A percentile compares a stretch with the other conserved stretches of the same genome.
Conservation (phyloP, 2,797 vertebrate species). For the Heliangelus exortis region DNA sequence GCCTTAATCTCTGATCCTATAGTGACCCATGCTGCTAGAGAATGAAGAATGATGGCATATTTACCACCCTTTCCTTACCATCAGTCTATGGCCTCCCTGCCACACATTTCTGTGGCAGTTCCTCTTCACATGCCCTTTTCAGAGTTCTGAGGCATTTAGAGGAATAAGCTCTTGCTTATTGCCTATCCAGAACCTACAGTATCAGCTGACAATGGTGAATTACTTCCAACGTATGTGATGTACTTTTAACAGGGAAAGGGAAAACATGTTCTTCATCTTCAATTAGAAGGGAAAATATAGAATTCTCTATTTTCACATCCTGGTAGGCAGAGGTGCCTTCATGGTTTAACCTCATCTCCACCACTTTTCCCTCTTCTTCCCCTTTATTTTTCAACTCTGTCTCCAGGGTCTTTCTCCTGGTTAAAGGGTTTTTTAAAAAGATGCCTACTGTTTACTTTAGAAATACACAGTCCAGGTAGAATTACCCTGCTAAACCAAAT, state of each 20-base stretch:
- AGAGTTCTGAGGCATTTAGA: neutral
- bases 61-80: neutral
- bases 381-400: neutral
- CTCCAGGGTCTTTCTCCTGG: neutral
- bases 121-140: neutral
- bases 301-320: neutral
- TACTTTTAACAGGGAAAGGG: neutral
- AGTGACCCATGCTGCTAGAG: neutral
- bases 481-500: neutral
- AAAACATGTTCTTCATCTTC: neutral
- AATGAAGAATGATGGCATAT: neutral
- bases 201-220: neutral
- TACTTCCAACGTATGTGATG: neutral
- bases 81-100: neutral
- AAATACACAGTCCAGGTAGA: neutral
- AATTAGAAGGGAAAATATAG: neutral
- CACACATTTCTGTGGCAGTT: neutral
- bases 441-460: neutral
- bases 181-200: neutral
- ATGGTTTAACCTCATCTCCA: neutral
- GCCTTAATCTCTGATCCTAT: neutral
- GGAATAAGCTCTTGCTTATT: neutral
- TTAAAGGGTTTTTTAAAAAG: neutral
- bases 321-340: neutral
- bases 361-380: neutral